phyloP scores from a whole-genome alignment of 2,888 invertebrate genomes.

The Pyralis farinalis region DNA sequence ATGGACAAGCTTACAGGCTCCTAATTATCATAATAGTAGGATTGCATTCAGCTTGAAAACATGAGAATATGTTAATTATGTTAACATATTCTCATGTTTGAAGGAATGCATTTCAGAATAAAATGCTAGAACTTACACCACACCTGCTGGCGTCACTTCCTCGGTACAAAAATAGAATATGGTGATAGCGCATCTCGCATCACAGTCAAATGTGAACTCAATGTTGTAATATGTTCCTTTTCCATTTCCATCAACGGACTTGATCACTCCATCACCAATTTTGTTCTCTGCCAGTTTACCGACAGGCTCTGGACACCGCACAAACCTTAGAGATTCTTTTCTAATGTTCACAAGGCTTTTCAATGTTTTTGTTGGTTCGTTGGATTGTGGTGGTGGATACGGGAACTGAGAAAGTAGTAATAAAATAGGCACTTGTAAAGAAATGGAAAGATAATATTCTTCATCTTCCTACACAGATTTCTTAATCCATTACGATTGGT shows the following conservation, averaged over 20 bases:
- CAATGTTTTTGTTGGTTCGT: conserved; percentile 97
- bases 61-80: no score
- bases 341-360: conserved; percentile 98
- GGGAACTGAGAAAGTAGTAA: conserved; percentile 89
- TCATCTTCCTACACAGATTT: no score
- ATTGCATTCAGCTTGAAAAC: no score
- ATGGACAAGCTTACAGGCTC: no score
- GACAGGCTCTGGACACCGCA: conserved; percentile 85
- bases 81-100: no score
- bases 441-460: no score
- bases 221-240: conserved; percentile 91
- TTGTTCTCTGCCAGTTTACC: conserved; percentile 79
- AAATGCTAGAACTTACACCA: conserved; percentile 88
- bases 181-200: conserved; percentile 96
- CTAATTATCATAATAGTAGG: no score
- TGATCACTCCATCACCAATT: conserved; percentile 76
- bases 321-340: conserved; percentile 96
- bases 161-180: conserved; percentile 98
- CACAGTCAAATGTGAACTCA: conserved; percentile 98
- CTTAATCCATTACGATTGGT: no score
- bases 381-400: conserved; percentile 97
- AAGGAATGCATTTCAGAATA: no score
- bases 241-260: conserved; percentile 80
- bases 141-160: conserved; percentile 92
- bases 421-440: no score